Base-by-base conservation (phyloP, 2,113 vertebrate species). In the Todiramphus chloris region DNA sequence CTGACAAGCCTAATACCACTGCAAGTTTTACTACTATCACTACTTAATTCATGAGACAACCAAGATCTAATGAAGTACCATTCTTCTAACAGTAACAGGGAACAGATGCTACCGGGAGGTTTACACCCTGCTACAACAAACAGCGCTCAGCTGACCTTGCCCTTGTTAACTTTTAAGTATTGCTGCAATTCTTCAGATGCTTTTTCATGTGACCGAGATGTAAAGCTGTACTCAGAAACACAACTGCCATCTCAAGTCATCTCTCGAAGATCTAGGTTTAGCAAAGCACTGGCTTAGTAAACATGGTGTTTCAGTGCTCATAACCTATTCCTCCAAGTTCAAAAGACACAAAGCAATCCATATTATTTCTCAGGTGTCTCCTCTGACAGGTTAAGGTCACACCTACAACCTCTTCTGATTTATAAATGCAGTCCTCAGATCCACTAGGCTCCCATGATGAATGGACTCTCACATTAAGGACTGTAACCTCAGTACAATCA, bases 101-200 rank as follows among this genome's bases (percentile, higher is more conserved):
- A 97, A 53, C 91, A 95, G 96, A 94, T 84, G 94, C 67, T 63
- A 27, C 63, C 1, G 17, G 41, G 35, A 92, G 78, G 93, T 96
- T 96, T 94, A 66, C 27, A 64, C 51, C 33, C 20, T 37, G 77
- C 73, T 79, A 60, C 64, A 70, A 87, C 51, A 86, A 88, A 60
- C 64, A 64, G 51, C 4, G 46, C 12, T 74, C 89, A 19, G 76
- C 89, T 97, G 94, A 96, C 97, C 94, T 97, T 92, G 84, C 69
- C 74, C 80, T 8, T 8, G 5, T 64, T 85, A 75, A 11, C 7
- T 84, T 84, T 86, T 63, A 89, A 83, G 58, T 15, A 30, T 27
- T 10, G 24, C 78, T 87, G 43, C 39, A 2, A 74, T 83, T 82
- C 46, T 82, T 84, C 83, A 44, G 75, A 27, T 43, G 80, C 33